Conservation (phyloP, 2,113 vertebrate genomes). For the Eleginops maclovinus region DNA sequence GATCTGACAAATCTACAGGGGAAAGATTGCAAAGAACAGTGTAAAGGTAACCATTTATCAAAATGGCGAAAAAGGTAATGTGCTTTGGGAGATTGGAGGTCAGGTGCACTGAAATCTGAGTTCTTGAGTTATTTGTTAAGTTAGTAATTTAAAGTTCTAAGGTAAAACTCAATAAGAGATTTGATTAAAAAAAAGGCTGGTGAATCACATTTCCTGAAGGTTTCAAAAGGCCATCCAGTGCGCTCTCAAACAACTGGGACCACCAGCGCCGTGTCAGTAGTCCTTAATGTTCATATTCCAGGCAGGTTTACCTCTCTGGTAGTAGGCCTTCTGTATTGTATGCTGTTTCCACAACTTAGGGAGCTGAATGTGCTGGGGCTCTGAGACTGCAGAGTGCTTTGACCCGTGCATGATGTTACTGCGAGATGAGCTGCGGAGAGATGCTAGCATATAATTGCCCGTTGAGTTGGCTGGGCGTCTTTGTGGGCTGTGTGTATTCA, state of each 20-base stretch:
- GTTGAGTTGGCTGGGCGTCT: slow-evolving; percentile 35
- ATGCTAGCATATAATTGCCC: slow-evolving; percentile 35
- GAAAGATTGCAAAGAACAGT: neutral
- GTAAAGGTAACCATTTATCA: neutral
- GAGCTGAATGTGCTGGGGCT: slow-evolving; percentile 13
- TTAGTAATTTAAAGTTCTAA: neutral
- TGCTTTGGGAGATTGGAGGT: neutral
- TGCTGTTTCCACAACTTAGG: neutral
- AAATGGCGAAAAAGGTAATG: neutral
- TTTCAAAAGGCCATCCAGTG: neutral
- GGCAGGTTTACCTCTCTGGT: slow-evolving; percentile 4
- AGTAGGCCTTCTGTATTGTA: neutral
- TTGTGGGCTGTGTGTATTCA: slow-evolving; percentile 39
- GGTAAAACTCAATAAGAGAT: neutral
- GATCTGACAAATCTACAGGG: neutral
- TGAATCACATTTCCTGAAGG: neutral
- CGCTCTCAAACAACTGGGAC: neutral
- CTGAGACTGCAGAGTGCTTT: slow-evolving; percentile 32
- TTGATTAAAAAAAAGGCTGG: neutral
- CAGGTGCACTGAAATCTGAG: neutral
- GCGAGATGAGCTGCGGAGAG: slow-evolving; percentile 51
- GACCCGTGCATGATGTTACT: slow-evolving; percentile 21
- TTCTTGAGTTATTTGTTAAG: neutral
- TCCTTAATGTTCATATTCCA: slow-evolving; percentile 4
- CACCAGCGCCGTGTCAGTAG: neutral